Conservation (phyloP, 2,888 invertebrate species). For the Euproctis similis region DNA sequence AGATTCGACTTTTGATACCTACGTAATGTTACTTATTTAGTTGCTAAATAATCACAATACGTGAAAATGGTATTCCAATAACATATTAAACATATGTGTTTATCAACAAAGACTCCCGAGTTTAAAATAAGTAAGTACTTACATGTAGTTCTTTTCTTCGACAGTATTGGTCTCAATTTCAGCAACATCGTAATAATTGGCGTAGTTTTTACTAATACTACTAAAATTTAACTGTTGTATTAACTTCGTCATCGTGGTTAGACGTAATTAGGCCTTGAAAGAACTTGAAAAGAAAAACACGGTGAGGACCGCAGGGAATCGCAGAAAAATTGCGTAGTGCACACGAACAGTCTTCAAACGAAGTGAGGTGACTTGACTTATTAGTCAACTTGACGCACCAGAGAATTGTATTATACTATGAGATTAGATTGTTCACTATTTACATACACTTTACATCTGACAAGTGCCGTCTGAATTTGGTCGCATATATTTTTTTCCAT, state of each 20-base stretch:
- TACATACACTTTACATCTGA: conserved; percentile 28
- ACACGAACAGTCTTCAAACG: conserved; percentile 26
- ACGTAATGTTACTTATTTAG: conserved; percentile 12
- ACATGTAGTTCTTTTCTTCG: conserved; percentile 48
- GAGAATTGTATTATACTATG: conserved; percentile 20
- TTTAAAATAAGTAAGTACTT: conserved; percentile 31
- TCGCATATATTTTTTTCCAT: conserved; percentile 43
- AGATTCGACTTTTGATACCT: no score
- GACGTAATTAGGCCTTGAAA: conserved; percentile 66
- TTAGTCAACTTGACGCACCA: conserved; percentile 31
- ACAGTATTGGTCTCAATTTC: conserved; percentile 38
- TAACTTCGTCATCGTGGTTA: conserved; percentile 71
- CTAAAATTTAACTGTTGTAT: conserved; percentile 73
- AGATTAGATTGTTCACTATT: conserved; percentile 25
- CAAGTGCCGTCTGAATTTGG: conserved; percentile 34
- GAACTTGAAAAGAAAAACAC: conserved; percentile 55
- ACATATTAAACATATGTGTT: no score
- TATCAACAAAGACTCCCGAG: conserved; percentile 7
- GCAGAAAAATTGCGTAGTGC: conserved; percentile 46
- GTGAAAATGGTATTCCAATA: not conserved
- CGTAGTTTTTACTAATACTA: conserved; percentile 65
- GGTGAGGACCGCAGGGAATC: conserved; percentile 49
- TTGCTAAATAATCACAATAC: conserved; percentile 4
- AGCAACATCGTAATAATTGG: conserved; percentile 53
- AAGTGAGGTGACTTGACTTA: conserved; percentile 29